These are phyloP conservation scores for Sylvilagus floridanus DNA, from an alignment of 2,797 vertebrate species.

Conservation along the genomic window DNA sequence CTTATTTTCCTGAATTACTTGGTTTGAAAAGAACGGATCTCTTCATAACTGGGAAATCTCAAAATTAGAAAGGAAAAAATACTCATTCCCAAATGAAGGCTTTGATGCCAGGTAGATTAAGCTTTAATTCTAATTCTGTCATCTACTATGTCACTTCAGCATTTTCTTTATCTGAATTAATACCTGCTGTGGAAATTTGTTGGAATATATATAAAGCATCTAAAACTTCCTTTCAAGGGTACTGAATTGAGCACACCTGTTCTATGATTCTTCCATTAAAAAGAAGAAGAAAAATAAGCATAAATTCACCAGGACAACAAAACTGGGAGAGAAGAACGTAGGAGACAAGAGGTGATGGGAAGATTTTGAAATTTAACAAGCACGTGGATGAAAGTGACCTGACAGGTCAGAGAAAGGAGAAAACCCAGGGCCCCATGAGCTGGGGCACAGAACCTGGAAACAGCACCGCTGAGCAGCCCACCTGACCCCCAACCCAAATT, in stretches of 20 bases:
- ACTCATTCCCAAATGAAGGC: conserved; percentile 10
- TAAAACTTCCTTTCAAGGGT: conserved; percentile 53
- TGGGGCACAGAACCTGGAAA: neutral
- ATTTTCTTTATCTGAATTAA: conserved; percentile 50
- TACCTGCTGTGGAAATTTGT: conserved; percentile 52
- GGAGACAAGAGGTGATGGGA: neutral
- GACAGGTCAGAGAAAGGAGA: neutral
- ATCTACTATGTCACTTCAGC: conserved; percentile 20
- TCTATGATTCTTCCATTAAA: conserved; percentile 28
- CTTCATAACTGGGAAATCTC: conserved; percentile 41
- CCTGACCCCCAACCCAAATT: neutral
- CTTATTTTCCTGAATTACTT: conserved; percentile 55
- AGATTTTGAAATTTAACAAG: neutral
- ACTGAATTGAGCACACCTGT: conserved; percentile 43
- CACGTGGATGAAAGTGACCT: neutral
- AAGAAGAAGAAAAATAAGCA: neutral
- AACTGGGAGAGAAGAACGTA: neutral
- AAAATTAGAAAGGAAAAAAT: neutral
- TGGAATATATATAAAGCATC: conserved; percentile 53
- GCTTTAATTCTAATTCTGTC: conserved; percentile 64
- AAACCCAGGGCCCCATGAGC: neutral
- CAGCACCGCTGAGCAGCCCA: neutral
- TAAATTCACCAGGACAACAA: conserved; percentile 31
- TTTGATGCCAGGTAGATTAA: conserved; percentile 1
- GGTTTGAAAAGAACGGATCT: conserved; percentile 41